These are phyloP conservation scores for Hemichromis elongatus DNA, from an alignment of 2,113 vertebrate species.

Conservation along the genomic window DNA sequence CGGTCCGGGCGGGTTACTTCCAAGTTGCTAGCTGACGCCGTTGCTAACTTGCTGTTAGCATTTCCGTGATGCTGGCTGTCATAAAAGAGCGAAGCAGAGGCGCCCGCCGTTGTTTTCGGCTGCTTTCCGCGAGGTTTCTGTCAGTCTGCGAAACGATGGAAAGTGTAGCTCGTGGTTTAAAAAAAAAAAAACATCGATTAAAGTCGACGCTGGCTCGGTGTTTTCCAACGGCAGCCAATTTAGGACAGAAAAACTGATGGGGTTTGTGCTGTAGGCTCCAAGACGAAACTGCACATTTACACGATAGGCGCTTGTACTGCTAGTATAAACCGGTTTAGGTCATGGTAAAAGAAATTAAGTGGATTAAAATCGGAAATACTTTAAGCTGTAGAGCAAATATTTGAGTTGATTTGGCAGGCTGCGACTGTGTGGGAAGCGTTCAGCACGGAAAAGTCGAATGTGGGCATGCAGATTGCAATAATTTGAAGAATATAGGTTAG, in stretches of 20 bases:
- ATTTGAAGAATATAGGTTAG: background rate
- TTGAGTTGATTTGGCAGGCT: background rate
- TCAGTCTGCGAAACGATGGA: background rate
- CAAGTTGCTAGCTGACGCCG: slow-evolving; percentile 35
- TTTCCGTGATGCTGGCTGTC: background rate
- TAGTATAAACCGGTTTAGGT: background rate
- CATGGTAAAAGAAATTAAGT: background rate
- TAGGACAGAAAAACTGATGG: background rate
- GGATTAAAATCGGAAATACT: background rate
- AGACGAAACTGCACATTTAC: background rate
- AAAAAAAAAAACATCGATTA: background rate
- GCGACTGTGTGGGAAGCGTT: background rate
- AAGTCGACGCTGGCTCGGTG: background rate
- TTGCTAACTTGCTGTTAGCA: slow-evolving; percentile 45
- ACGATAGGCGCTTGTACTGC: too few relatives aligned
- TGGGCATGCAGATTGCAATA: background rate
- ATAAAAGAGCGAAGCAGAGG: background rate
- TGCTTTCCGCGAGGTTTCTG: background rate
- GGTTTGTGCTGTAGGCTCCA: background rate
- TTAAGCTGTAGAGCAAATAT: background rate
- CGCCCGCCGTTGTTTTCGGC: background rate
- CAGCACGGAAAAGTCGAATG: background rate
- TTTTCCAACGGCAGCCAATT: background rate
- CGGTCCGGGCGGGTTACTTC: background rate
- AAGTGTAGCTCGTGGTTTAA: background rate